phyloP scores from a whole-genome alignment of 2,888 invertebrate genomes.

The Gisinianus flammeolus region DNA sequence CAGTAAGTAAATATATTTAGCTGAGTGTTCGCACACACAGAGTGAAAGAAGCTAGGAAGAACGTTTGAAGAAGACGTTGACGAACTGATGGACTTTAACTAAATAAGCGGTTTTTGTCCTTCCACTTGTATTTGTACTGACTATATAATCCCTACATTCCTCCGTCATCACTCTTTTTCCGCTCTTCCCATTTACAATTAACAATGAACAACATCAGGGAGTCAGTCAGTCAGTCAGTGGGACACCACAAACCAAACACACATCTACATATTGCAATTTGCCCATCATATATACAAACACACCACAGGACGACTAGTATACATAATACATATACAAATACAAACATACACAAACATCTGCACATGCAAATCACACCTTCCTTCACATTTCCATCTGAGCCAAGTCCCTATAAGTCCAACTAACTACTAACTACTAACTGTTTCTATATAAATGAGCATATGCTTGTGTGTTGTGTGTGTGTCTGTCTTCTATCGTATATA shows the following conservation, averaged over 20 bases:
- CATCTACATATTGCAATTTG: too few relatives aligned
- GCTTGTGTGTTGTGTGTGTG: too few relatives aligned
- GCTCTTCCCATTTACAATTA: not conserved
- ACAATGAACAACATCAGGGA: not conserved
- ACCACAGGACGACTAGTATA: too few relatives aligned
- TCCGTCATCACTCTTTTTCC: not conserved
- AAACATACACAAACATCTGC: too few relatives aligned
- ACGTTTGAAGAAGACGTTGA: slow-evolving; percentile 20
- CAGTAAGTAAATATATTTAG: too few relatives aligned
- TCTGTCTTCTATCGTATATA: too few relatives aligned
- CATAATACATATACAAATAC: too few relatives aligned
- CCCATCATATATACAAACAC: too few relatives aligned
- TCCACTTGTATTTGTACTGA: slow-evolving; percentile 29
- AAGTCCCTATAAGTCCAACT: too few relatives aligned
- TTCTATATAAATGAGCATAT: too few relatives aligned
- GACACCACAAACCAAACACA: not conserved
- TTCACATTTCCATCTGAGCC: not conserved
- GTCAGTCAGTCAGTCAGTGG: not conserved
- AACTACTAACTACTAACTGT: too few relatives aligned
- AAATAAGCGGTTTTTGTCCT: slow-evolving; percentile 31
- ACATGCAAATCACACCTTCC: slow-evolving; percentile 4
- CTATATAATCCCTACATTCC: slow-evolving; percentile 15
- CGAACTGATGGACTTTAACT: slow-evolving; percentile 33
- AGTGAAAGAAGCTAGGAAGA: not conserved
- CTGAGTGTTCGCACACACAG: not conserved